phyloP scores from a whole-genome alignment of 1,140 invertebrate species.

The Hesperophylax magnus region DNA sequence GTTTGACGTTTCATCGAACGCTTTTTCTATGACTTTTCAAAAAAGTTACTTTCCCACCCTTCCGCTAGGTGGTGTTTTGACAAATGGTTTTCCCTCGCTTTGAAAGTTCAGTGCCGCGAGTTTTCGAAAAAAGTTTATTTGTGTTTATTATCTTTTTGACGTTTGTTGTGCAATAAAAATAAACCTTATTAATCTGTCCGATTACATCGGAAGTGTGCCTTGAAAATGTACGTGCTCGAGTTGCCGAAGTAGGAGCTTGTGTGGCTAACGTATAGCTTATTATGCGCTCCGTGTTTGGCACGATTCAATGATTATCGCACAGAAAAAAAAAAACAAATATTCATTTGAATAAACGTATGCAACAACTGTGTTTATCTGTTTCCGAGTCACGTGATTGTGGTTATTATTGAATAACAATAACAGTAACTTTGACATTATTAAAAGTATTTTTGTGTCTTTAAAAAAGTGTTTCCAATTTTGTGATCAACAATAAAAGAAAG shows the following conservation, averaged over 20 bases:
- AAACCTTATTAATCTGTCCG: background rate
- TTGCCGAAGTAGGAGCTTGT: constrained; percentile 10
- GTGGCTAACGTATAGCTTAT: background rate
- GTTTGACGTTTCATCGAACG: constrained; percentile 35
- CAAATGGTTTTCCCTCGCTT: background rate
- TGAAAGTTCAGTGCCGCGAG: too few species aligned
- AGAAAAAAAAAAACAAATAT: background rate
- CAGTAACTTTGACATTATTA: background rate
- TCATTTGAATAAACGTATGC: constrained; percentile 11
- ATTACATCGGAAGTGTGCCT: constrained; percentile 11
- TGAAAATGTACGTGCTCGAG: constrained; percentile 13
- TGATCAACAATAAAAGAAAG: too few species aligned
- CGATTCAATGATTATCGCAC: constrained; percentile 21
- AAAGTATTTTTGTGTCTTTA: background rate
- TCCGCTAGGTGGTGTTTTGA: constrained; percentile 2
- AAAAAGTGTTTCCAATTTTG: too few species aligned
- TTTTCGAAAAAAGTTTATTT: too few species aligned
- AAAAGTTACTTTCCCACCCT: constrained; percentile 1
- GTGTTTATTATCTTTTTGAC: constrained; percentile 4
- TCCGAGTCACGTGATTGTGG: constrained; percentile 27
- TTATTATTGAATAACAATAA: background rate
- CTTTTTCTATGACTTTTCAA: constrained; percentile 20
- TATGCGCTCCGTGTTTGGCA: constrained; percentile 18
- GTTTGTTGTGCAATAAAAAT: background rate
- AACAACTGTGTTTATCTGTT: background rate